Evolutionary conservation across 2,113 vertebrate genomes (phyloP).

Genomic region (Antechinus stuartii): DNA sequence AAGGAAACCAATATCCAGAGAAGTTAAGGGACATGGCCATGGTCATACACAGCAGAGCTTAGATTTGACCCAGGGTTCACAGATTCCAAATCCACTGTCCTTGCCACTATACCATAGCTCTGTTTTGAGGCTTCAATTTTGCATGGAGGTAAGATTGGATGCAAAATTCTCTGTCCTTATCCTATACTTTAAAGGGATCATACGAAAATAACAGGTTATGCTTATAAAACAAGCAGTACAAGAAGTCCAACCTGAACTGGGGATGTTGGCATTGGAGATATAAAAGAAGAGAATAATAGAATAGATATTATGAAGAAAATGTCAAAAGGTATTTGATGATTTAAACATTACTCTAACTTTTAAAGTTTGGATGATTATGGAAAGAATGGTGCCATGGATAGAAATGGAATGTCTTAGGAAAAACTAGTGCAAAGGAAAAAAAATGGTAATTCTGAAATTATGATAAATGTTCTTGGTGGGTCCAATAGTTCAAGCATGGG

Average conservation of each 20-base stretch:
- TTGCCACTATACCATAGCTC: background rate
- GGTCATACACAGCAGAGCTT: background rate
- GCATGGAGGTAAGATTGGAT: background rate
- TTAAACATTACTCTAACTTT: background rate
- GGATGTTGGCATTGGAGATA: background rate
- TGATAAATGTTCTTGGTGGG: background rate
- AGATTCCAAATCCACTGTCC: background rate
- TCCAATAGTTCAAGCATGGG: background rate
- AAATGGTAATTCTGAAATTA: background rate
- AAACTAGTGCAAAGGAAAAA: background rate
- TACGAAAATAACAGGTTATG: background rate
- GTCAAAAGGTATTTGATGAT: background rate
- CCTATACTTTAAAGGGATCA: background rate
- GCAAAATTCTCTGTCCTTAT: background rate
- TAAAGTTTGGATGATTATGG: background rate
- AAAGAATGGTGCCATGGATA: background rate
- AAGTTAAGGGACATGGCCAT: background rate
- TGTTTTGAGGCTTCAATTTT: background rate
- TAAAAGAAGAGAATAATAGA: background rate
- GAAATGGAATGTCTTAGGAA: background rate
- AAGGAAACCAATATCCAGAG: background rate
- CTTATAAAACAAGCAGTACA: background rate
- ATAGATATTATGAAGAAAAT: background rate
- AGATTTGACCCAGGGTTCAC: background rate
- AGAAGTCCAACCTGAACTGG: background rate